Base-by-base conservation (phyloP, 2,797 vertebrate genomes). In the Microctenopoma stevenorrisi region DNA sequence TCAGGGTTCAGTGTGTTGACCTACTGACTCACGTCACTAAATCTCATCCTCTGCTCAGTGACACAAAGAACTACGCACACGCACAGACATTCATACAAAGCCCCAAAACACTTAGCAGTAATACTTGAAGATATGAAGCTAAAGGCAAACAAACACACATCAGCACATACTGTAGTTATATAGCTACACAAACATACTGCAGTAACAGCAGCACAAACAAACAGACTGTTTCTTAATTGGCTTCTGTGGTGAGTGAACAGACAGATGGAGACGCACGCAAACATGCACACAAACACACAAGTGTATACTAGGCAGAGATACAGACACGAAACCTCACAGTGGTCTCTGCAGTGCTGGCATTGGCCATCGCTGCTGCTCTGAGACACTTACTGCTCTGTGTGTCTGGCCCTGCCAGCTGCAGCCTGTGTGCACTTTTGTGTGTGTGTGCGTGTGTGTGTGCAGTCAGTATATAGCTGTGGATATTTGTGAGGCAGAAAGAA, bases 361-460 rank as follows among this genome's bases (percentile, higher is more conserved):
- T 87, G 86, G 84, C 78, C 15, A 71, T 33, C 26, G 18, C 79
- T 76, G 72, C 74, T 59, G 72, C 78, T 81, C 72, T 73, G 82
- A 89, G 85, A 92, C 88, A 92, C 82, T 83, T 77, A 78, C 67
- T 79, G 86, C 80, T 86, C 84, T 89, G 88, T 91, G 84, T 82
- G 86, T 84, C 76, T 80, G 68, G 63, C 46, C 76, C 76, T 77
- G 86, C 90, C 91, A 93, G 88, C 92, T 92, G 89, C 83, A n/a
- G 26, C 77, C 30, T 78, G 50, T 60, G 76, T 74, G 72, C 47
- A 79, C 64, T 56, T 42, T 52, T 48, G 50, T 71, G 74, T 64
- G 66, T 58, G 66, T 22, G 22, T 22, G 81, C 64, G 59, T 42
- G 55, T 48, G 50, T 71, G 74, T 64, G 66, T 61, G 66, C 30